phyloP scores from a whole-genome alignment of 2,888 invertebrate species.

The Dolichopus griseipennis region DNA sequence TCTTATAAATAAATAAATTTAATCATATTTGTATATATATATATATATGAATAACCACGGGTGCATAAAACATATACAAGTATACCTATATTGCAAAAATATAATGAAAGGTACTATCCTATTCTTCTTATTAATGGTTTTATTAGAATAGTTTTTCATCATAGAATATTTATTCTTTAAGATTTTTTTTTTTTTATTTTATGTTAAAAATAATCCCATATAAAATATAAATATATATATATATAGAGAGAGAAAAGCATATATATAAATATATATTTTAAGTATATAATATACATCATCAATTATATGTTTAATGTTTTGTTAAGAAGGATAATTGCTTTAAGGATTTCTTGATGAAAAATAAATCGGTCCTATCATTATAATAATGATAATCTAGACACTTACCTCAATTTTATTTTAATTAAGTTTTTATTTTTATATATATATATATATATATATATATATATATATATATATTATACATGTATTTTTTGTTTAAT shows the following conservation, averaged over 20 bases:
- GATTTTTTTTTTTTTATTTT: neutral
- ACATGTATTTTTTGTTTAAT: no score
- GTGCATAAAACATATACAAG: neutral
- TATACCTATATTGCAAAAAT: neutral
- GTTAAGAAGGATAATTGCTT: constrained; percentile 3
- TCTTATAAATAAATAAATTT: neutral
- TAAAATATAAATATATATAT: no score
- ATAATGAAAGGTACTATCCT: no score
- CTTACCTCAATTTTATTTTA: neutral
- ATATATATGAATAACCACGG: no score
- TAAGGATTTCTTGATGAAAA: constrained; percentile 1
- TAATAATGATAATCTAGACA: neutral
- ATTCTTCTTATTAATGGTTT: neutral
- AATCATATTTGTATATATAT: neutral
- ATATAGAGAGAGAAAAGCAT: neutral
- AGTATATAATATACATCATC: neutral
- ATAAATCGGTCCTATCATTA: constrained; percentile 6
- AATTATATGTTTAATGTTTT: constrained; percentile 4
- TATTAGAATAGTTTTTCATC: neutral
- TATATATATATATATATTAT: no score
- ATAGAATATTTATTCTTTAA: neutral
- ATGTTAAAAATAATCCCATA: no score
- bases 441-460: neutral
- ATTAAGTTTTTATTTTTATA: neutral
- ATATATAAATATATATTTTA: no score